Evolutionary conservation across 2,797 vertebrate genomes (phyloP).

Genomic region (Spinus olivaceus): DNA sequence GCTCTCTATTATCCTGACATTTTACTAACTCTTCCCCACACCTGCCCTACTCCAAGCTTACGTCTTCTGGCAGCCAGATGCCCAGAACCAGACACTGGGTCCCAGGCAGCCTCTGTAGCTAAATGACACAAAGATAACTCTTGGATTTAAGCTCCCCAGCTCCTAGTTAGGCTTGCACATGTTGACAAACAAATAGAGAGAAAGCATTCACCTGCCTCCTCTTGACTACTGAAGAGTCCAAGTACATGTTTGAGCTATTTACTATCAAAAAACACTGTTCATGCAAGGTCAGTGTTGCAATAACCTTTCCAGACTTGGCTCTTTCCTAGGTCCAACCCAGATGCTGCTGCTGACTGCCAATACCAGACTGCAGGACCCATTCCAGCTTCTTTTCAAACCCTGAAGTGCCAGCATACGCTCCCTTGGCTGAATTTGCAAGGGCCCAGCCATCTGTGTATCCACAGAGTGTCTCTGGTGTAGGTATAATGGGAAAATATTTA

Average conservation of each 20-base stretch:
- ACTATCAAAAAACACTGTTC: background rate
- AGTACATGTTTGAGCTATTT: background rate
- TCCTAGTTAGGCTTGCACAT: background rate
- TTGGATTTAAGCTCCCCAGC: background rate
- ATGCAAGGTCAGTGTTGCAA: background rate
- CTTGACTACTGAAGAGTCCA: background rate
- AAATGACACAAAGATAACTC: background rate
- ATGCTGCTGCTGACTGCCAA: background rate
- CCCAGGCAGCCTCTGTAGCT: background rate
- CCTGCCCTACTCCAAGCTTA: background rate
- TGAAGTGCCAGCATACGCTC: background rate
- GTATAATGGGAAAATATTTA: background rate
- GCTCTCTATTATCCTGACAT: background rate
- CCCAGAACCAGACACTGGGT: background rate
- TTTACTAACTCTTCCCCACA: background rate
- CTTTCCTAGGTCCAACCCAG: background rate
- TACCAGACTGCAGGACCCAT: background rate
- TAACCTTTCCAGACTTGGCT: background rate
- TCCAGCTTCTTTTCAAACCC: constrained; percentile 12
- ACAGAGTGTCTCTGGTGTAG: background rate
- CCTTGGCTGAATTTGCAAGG: background rate
- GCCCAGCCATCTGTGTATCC: background rate
- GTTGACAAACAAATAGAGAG: background rate
- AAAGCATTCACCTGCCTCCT: background rate
- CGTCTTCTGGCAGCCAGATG: background rate